Conservation (phyloP, 2,888 invertebrate species). For the Spicauda simplicius region DNA sequence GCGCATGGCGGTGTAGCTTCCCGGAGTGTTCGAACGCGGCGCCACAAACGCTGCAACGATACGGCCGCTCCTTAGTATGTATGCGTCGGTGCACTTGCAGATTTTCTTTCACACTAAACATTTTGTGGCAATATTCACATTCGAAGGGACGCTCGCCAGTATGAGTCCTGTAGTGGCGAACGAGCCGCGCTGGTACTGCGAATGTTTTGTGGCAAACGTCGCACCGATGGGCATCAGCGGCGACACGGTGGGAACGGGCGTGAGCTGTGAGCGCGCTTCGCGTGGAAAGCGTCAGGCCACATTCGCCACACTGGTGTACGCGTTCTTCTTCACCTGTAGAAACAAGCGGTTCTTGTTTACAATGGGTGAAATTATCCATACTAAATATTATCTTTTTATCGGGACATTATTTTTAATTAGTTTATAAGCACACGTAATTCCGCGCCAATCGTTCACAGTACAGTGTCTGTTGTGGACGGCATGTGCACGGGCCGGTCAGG, state of each 20-base stretch:
- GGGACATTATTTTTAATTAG: conserved; percentile 30
- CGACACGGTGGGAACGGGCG: conserved; percentile 75
- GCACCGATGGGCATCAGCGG: conserved; percentile 92
- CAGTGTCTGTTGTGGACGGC: conserved; percentile 75
- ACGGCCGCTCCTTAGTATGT: conserved; percentile 96
- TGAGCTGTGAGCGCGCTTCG: conserved; percentile 91
- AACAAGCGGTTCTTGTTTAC: conserved; percentile 61
- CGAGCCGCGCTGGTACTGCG: conserved; percentile 94
- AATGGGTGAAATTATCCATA: conserved; percentile 56
- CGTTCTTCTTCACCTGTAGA: conserved; percentile 82
- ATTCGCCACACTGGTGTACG: conserved; percentile 87
- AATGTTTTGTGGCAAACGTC: conserved; percentile 96
- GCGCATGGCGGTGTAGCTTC: conserved; percentile 94
- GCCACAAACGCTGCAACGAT: conserved; percentile 94
- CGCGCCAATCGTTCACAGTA: conserved; percentile 72
- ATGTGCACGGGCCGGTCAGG: conserved; percentile 69
- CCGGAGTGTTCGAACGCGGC: conserved; percentile 96
- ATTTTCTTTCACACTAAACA: conserved; percentile 96
- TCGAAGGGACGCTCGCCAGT: conserved; percentile 96
- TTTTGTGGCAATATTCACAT: conserved; percentile 96
- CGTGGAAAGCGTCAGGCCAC: conserved; percentile 90
- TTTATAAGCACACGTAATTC: conserved; percentile 47
- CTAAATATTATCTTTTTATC: conserved; percentile 20
- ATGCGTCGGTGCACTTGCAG: conserved; percentile 95
- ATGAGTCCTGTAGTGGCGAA: conserved; percentile 94